Percentiles rank a stretch among this genome's conserved stretches.
Evolutionary conservation across 1,140 invertebrate species (phyloP).

Genomic region (Caenorhabditis inopinata): DNA sequence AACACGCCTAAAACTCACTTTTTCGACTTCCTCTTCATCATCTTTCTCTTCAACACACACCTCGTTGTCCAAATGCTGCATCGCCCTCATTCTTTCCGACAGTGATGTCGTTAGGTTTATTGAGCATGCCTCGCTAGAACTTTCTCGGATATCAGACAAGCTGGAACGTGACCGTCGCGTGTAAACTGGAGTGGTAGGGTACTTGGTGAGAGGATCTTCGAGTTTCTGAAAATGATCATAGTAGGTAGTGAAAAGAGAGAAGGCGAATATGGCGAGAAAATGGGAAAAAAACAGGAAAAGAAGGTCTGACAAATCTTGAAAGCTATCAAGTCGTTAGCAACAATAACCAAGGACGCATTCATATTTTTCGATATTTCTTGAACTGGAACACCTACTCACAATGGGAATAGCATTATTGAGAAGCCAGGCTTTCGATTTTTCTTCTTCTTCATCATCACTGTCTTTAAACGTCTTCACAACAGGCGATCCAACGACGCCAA

Average conservation of each 20-base stretch:
- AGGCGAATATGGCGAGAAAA: too few relatives aligned
- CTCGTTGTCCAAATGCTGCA: not conserved
- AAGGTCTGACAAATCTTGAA: too few relatives aligned
- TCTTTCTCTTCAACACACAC: not conserved
- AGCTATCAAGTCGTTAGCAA: too few relatives aligned
- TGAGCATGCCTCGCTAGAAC: not conserved
- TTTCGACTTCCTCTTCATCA: not conserved
- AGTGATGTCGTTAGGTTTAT: not conserved
- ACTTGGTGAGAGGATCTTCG: not conserved
- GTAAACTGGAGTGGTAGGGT: not conserved
- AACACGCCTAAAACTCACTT: not conserved
- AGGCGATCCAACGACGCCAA: not conserved
- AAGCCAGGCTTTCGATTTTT: not conserved
- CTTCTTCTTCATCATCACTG: not conserved
- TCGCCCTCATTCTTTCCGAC: not conserved
- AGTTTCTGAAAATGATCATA: not conserved
- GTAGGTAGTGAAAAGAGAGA: too few relatives aligned
- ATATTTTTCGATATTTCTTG: too few relatives aligned
- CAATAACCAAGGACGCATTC: too few relatives aligned
- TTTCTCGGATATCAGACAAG: constrained; percentile 2
- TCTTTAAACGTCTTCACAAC: not conserved
- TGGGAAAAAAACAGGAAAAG: too few relatives aligned
- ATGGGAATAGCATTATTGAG: not conserved
- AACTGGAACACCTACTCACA: too few relatives aligned
- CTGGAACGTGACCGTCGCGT: not conserved